Percentiles rank a stretch among this genome's conserved stretches.
Conservation (phyloP, 2,113 vertebrate species). For the Dasyornis broadbenti region DNA sequence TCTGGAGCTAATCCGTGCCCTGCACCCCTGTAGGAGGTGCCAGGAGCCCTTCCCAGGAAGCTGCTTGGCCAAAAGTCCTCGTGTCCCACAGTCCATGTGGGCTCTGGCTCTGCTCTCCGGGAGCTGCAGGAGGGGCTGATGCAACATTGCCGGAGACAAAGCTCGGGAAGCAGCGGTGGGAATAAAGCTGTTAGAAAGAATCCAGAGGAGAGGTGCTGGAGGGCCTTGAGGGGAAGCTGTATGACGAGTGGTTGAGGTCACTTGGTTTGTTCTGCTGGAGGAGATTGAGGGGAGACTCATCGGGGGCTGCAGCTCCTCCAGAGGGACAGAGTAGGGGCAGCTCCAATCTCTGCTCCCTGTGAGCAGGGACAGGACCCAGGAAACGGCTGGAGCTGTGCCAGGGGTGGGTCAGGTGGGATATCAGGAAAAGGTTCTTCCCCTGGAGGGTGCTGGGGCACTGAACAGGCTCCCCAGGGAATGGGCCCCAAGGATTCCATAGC, state of each 20-base stretch:
- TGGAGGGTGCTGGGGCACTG: neutral
- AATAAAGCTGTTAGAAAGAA: neutral
- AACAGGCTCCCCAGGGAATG: neutral
- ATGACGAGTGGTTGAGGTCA: neutral
- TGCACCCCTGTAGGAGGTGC: neutral
- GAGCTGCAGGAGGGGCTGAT: neutral
- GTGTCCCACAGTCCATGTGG: rapidly evolving
- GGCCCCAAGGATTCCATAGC: neutral
- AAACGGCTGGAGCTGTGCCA: neutral
- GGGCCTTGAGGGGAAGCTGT: neutral
- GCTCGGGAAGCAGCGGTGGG: neutral
- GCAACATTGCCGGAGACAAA: neutral
- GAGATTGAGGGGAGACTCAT: neutral
- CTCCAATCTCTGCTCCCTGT: neutral
- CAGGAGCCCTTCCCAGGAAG: neutral
- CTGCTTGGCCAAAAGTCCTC: neutral
- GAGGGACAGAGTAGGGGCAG: neutral
- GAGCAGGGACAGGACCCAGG: neutral
- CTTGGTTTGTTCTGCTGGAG: neutral
- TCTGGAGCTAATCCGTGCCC: neutral
- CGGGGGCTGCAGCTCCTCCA: neutral
- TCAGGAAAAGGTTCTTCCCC: neutral
- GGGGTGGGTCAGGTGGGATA: neutral
- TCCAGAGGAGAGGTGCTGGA: neutral
- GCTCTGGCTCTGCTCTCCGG: neutral